phyloP scores from a whole-genome alignment of 2,797 vertebrate genomes.

The Acanthis flammea region DNA sequence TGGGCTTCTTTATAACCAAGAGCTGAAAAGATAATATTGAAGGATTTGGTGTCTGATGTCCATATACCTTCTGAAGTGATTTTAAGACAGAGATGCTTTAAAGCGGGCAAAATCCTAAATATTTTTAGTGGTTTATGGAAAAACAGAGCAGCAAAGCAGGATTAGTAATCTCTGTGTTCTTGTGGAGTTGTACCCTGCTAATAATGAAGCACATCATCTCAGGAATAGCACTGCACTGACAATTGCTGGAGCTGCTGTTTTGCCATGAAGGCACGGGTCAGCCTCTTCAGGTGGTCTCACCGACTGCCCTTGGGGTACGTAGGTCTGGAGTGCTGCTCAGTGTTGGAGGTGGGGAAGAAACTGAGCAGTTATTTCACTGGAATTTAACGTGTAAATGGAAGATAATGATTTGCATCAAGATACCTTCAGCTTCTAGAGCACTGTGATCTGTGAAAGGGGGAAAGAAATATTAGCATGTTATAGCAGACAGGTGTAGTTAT shows the following conservation, averaged over 20 bases:
- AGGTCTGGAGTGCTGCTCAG: background rate
- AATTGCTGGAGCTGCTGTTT: background rate
- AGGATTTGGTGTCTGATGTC: background rate
- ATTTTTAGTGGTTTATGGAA: background rate
- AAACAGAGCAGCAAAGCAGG: background rate
- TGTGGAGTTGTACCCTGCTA: background rate
- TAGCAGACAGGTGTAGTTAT: background rate
- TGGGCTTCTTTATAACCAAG: background rate
- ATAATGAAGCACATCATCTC: background rate
- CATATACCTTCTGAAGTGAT: background rate
- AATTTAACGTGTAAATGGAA: background rate
- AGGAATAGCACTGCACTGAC: background rate
- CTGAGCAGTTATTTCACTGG: background rate
- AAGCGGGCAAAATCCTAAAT: background rate
- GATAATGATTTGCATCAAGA: background rate
- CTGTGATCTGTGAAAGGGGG: background rate
- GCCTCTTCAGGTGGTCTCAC: background rate
- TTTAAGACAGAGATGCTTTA: background rate
- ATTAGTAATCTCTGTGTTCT: background rate
- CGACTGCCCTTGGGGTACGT: background rate
- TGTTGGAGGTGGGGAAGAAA: background rate
- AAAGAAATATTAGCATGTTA: background rate
- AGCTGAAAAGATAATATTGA: background rate
- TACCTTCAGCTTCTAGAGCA: background rate
- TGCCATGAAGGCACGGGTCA: rapidly evolving